Conservation (phyloP, 2,113 vertebrate species). For the Melanerpes aurifrons region DNA sequence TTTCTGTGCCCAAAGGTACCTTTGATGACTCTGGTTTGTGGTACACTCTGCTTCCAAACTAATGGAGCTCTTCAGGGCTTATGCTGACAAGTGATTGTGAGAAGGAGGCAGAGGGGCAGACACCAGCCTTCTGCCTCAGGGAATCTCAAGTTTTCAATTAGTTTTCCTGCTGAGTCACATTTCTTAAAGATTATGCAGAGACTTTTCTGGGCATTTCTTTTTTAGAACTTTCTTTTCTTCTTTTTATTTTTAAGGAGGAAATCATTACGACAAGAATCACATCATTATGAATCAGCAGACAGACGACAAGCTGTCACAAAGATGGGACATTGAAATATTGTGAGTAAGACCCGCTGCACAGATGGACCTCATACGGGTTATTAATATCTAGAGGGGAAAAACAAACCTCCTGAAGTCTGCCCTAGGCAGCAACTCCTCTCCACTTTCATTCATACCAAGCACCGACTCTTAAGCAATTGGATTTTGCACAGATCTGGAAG, state of each 20-base stretch:
- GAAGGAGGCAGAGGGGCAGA: neutral
- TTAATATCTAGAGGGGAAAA: neutral
- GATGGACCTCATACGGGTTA: neutral
- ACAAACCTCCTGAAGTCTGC: constrained; percentile 48
- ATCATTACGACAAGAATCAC: constrained; percentile 80
- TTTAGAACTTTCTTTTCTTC: neutral
- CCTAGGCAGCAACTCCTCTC: neutral
- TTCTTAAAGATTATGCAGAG: neutral
- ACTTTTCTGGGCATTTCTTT: neutral
- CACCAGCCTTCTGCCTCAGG: neutral
- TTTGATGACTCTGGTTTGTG: neutral
- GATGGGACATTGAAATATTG: constrained; percentile 82
- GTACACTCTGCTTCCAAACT: neutral
- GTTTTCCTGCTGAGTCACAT: neutral
- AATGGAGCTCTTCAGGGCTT: neutral
- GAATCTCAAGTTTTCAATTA: neutral
- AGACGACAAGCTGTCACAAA: constrained; percentile 74
- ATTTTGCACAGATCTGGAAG: neutral
- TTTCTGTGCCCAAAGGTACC: neutral
- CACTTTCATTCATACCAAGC: neutral
- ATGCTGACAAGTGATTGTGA: neutral
- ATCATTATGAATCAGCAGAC: constrained; percentile 73
- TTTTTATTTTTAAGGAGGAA: constrained; percentile 75
- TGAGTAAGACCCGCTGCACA: constrained; percentile 45
- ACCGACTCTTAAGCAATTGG: neutral